Evolutionary conservation across 2,888 invertebrate genomes (phyloP).

Genomic region (Ecliptopera silaceata): DNA sequence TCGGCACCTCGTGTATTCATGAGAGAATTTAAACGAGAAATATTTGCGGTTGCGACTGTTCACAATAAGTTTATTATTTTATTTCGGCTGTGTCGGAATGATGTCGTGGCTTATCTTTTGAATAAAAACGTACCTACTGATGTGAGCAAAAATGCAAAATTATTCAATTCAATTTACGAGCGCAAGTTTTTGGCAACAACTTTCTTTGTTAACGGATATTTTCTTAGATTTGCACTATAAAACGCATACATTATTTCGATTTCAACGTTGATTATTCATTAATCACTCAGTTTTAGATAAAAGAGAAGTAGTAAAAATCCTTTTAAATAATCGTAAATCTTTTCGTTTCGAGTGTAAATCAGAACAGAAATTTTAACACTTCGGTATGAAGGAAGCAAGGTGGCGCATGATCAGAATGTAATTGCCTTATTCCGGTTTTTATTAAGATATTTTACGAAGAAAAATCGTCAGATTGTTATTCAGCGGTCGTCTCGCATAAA

Average conservation of each 20-base stretch:
- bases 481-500: constrained; percentile 73
- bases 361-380: constrained; percentile 58
- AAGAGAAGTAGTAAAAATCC: constrained; percentile 51
- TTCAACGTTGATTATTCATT: constrained; percentile 27
- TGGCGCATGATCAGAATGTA: constrained; percentile 76
- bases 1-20: constrained; percentile 39
- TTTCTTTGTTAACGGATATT: constrained; percentile 26
- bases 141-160: constrained; percentile 25
- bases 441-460: constrained; percentile 78
- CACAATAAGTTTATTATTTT: constrained; percentile 23
- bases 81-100: constrained; percentile 17
- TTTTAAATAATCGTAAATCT: constrained; percentile 71
- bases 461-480: constrained; percentile 72
- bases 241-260: constrained; percentile 16
- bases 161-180: constrained; percentile 33
- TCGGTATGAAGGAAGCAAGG: constrained; percentile 67
- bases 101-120: constrained; percentile 14
- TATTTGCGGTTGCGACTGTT: constrained; percentile 29
- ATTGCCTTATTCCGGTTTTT: constrained; percentile 70
- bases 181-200: constrained; percentile 32
- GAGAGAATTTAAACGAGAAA: constrained; percentile 31
- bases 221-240: constrained; percentile 15
- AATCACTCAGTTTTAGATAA: constrained; percentile 28
- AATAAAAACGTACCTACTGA: constrained; percentile 17
- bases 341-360: constrained; percentile 63